phyloP scores from a whole-genome alignment of 2,113 vertebrate genomes.

The Petrocephalus zakoni region DNA sequence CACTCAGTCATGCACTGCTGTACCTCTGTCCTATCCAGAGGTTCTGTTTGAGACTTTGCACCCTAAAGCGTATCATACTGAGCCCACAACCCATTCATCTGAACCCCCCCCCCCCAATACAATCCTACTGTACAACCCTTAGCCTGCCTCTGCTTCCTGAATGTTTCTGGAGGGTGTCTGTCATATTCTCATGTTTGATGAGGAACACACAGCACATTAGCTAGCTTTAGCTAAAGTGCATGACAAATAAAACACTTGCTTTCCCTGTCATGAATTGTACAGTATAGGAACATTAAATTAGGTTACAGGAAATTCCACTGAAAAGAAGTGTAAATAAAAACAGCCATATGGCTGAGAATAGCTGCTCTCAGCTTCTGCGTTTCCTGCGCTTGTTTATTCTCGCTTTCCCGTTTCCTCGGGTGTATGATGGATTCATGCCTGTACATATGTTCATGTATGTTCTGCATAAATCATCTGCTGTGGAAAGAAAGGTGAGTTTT shows the following conservation, averaged over 20 bases:
- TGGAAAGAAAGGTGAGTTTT: neutral
- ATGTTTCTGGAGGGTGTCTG: neutral
- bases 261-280: neutral
- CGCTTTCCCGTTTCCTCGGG: neutral
- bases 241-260: neutral
- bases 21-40: neutral
- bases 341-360: neutral
- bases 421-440: neutral
- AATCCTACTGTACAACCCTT: neutral
- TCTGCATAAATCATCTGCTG: neutral
- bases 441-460: neutral
- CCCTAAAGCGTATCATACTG: neutral
- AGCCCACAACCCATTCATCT: neutral
- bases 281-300: neutral
- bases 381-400: neutral
- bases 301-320: neutral
- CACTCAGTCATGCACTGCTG: neutral
- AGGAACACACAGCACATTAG: neutral
- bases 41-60: neutral
- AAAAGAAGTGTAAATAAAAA: neutral
- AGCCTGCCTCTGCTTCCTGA: neutral
- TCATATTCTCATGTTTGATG: neutral
- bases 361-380: neutral
- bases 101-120: neutral
- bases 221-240: neutral